Percentiles rank a stretch among this genome's conserved stretches.
These are phyloP conservation scores for Rhadinocentrus ornatus DNA, from an alignment of 2,797 vertebrate genomes.

Conservation along the genomic window DNA sequence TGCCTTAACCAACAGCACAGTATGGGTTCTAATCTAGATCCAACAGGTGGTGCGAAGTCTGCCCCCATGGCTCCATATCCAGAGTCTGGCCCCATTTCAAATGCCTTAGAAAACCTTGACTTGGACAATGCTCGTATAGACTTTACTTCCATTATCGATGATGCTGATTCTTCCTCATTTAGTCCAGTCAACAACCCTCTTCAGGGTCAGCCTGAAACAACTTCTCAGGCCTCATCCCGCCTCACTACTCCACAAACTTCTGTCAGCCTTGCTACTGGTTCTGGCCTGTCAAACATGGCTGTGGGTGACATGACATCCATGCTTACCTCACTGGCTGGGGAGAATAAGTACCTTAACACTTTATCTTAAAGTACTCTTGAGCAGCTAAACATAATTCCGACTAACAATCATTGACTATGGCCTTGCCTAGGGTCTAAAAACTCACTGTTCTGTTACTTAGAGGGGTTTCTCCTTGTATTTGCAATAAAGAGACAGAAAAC, in stretches of 20 bases:
- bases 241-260: conserved; percentile 86
- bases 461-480: conserved; percentile 31
- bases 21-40: conserved; percentile 76
- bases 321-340: conserved; percentile 93
- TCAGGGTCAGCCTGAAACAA: conserved; percentile 73
- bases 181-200: conserved; percentile 79
- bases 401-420: conserved; percentile 43
- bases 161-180: conserved; percentile 85
- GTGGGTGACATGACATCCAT: conserved; percentile 97
- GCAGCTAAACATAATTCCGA: conserved; percentile 16
- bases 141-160: conserved; percentile 96
- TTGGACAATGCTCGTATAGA: conserved; percentile 97
- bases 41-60: conserved; percentile 75
- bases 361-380: conserved; percentile 67
- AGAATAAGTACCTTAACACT: conserved; percentile 95
- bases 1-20: conserved; percentile 84
- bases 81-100: conserved; percentile 87
- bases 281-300: conserved; percentile 93
- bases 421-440: conserved; percentile 31
- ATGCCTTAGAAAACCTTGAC: conserved; percentile 94
- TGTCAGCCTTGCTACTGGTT: conserved; percentile 80
- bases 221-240: conserved; percentile 84
- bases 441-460: conserved; percentile 19
- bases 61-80: conserved; percentile 82
- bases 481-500: conserved; percentile 15